Base-by-base conservation (phyloP, 2,113 vertebrate species). In the Grallaria varia region DNA sequence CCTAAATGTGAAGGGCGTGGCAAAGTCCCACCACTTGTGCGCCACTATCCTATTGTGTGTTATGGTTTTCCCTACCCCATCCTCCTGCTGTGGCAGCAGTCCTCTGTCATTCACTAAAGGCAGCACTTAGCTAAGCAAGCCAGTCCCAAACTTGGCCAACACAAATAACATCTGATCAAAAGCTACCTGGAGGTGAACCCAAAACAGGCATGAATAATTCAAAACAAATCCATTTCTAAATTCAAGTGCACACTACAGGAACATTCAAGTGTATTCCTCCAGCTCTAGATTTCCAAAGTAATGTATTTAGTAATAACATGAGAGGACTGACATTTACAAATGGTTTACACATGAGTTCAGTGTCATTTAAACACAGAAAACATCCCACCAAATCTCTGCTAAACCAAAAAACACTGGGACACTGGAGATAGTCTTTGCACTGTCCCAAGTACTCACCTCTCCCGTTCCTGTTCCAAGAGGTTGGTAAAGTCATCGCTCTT, bases 401-500 rank as follows among this genome's bases (percentile, higher is more conserved):
- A 52, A 85, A 31, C 62, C 1, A 2, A n/a, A 14, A 33, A 87
- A 27, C 35, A 6, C 40, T 11, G 44, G n/a, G 52, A 52, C n/a
- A 6, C 16, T 6, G 12, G 33, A 25, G 30, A 21, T 25, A 28
- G 37, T 47, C 44, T 83, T 80, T 42, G 66, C 21, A 47, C 47
- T 3, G 0, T 35, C 37, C 64, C 40, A 35, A 39, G 55, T 49
- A 91, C 95, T 98, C 97, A 99, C 99, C 99, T 99, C 97, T 99
- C 99, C 45, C 99, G 97, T 94, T 99, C 99, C 96, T 99, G 99
- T 94, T 99, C 99, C 98, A 99, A 98, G 96, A 99, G 98, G 97
- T 99, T 98, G 97, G 99, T 99, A 96, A 99, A 99, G 97, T 99
- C 99, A 30, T 99, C 99, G 0, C 99, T 99, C 98, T 99, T 99